Conservation (phyloP, 2,113 vertebrate species). For the Barnardius zonarius region DNA sequence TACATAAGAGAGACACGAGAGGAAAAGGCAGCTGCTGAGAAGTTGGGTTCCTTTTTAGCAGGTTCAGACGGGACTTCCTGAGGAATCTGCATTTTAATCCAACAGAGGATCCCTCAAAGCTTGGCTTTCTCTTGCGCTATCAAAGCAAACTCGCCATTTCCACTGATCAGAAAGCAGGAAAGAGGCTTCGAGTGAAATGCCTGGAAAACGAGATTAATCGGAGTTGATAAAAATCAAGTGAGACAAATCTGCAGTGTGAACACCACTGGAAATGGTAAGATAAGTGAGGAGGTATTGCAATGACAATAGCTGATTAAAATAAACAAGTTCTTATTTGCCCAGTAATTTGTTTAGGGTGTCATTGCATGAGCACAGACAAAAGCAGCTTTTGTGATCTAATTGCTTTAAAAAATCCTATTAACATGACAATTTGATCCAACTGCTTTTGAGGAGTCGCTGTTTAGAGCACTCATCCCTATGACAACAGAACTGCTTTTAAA, state of each 20-base stretch:
- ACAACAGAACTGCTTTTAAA: conserved; percentile 16
- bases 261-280: conserved; percentile 1
- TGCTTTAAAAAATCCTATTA: conserved; percentile 68
- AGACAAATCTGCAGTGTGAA: conserved; percentile 27
- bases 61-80: not conserved
- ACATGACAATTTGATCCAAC: conserved; percentile 46
- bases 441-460: conserved; percentile 15
- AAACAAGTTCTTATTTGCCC: conserved; percentile 71
- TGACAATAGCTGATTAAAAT: conserved; percentile 68
- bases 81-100: not conserved
- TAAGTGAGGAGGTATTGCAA: conserved; percentile 34
- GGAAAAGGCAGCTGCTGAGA: not conserved
- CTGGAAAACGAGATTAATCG: conserved; percentile 49
- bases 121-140: not conserved
- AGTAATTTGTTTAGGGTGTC: conserved; percentile 69
- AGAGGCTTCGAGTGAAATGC: conserved; percentile 16
- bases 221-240: conserved; percentile 60
- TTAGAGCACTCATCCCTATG: conserved; percentile 25
- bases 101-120: not conserved
- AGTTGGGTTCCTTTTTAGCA: not conserved
- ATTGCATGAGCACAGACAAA: conserved; percentile 66
- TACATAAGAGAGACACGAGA: rapidly evolving
- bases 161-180: not conserved
- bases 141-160: not conserved
- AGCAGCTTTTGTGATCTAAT: conserved; percentile 67